Percentiles rank a stretch among this genome's conserved stretches.
Evolutionary conservation across 2,113 vertebrate genomes (phyloP).

Genomic region (Lasiurus cinereus): DNA sequence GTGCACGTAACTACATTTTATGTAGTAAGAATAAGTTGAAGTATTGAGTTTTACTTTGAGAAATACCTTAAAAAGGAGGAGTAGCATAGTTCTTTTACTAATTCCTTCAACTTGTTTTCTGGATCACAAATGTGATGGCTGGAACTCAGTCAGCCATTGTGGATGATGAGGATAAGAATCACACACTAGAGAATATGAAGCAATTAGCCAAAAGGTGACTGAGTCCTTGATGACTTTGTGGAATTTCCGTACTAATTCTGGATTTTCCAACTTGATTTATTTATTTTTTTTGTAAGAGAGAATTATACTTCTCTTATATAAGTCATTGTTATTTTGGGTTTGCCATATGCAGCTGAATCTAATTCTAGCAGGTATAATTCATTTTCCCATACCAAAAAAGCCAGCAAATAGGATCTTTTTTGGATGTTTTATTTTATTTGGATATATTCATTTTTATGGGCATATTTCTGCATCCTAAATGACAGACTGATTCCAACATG

Average conservation of each 20-base stretch:
- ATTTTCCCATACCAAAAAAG: background rate
- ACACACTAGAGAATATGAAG: background rate
- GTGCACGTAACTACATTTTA: background rate
- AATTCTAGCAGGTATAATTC: constrained; percentile 9
- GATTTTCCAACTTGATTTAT: background rate
- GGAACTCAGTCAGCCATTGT: background rate
- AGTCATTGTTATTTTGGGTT: constrained; percentile 32
- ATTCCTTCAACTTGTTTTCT: background rate
- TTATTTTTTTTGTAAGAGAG: background rate
- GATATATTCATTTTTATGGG: background rate
- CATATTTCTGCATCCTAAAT: constrained; percentile 10
- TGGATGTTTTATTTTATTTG: background rate
- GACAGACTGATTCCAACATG: background rate
- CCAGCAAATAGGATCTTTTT: constrained; percentile 1
- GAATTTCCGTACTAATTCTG: background rate
- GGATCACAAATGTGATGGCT: background rate
- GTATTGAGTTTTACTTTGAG: background rate
- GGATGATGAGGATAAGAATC: background rate
- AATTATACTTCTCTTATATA: constrained; percentile 36
- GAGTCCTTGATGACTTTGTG: constrained; percentile 21
- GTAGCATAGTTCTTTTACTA: background rate
- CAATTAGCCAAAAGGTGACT: background rate
- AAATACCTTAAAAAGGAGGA: background rate
- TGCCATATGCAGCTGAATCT: constrained; percentile 18
- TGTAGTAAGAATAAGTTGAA: background rate